phyloP scores from a whole-genome alignment of 2,888 invertebrate genomes.

The Scaeva pyrastri region DNA sequence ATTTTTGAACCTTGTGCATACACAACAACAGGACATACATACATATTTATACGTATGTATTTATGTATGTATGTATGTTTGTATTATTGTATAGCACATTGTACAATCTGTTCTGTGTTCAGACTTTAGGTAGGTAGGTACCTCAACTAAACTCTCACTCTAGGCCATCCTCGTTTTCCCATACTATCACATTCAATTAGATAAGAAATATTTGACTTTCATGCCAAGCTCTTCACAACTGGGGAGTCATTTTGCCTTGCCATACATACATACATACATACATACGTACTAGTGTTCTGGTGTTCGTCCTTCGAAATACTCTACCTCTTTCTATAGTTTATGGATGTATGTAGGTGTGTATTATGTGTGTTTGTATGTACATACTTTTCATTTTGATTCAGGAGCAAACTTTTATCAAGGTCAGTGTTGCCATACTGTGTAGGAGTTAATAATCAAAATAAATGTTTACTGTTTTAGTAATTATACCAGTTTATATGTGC shows the following conservation, averaged over 20 bases:
- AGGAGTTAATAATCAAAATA: too few species aligned
- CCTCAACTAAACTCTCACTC: background rate
- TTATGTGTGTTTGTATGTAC: too few species aligned
- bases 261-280: too few species aligned
- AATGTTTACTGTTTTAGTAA: too few species aligned
- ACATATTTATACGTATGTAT: too few species aligned
- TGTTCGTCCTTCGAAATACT: constrained; percentile 44
- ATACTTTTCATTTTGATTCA: constrained; percentile 47
- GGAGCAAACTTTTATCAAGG: constrained; percentile 32
- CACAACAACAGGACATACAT: background rate
- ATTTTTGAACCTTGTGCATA: constrained; percentile 23
- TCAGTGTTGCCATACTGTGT: constrained; percentile 12
- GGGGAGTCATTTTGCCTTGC: constrained; percentile 50
- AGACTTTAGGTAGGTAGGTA: background rate
- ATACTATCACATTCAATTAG: constrained; percentile 62
- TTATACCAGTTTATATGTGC: too few species aligned
- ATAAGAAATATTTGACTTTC: constrained; percentile 62
- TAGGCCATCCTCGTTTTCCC: constrained; percentile 10
- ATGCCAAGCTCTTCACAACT: constrained; percentile 51
- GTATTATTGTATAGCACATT: too few species aligned
- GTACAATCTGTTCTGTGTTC: constrained; percentile 3
- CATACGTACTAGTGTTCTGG: too few species aligned
- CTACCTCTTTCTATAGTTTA: background rate
- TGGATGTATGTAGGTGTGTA: background rate
- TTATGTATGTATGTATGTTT: background rate